phyloP scores from a whole-genome alignment of 2,888 invertebrate species.

The Amphipyra berbera region DNA sequence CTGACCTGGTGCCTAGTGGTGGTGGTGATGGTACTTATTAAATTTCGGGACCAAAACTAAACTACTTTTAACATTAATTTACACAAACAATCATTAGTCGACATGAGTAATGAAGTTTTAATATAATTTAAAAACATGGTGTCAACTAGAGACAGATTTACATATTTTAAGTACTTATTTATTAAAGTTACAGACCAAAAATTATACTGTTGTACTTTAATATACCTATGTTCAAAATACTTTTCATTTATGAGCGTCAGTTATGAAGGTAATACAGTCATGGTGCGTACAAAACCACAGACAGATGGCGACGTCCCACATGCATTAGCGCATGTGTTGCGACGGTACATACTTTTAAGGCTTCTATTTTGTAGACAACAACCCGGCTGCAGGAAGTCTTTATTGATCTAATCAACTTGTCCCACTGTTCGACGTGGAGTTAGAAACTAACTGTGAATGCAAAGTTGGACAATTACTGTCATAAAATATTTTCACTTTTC shows the following conservation, averaged over 20 bases:
- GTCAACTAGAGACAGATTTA: no score
- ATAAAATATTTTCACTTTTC: neutral
- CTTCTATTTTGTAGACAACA: constrained; percentile 70
- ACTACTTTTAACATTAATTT: no score
- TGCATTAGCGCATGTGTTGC: constrained; percentile 65
- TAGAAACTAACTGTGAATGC: constrained; percentile 39
- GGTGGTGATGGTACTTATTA: no score
- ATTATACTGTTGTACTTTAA: no score
- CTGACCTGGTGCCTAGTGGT: no score
- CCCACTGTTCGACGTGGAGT: constrained; percentile 32
- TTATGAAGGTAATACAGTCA: constrained; percentile 28
- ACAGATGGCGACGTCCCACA: constrained; percentile 71
- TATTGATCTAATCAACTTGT: constrained; percentile 64
- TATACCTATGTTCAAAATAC: no score
- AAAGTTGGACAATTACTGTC: constrained; percentile 4
- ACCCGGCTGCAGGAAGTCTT: constrained; percentile 59
- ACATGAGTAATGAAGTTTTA: no score
- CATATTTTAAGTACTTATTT: no score
- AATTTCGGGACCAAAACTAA: no score
- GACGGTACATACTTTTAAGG: constrained; percentile 65
- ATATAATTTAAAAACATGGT: no score
- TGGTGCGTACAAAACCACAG: constrained; percentile 50
- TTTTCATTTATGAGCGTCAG: neutral
- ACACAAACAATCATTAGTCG: no score
- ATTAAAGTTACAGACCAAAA: no score